These are phyloP conservation scores for Pectinophora gossypiella DNA, from an alignment of 1,140 invertebrate species.

Conservation along the genomic window DNA sequence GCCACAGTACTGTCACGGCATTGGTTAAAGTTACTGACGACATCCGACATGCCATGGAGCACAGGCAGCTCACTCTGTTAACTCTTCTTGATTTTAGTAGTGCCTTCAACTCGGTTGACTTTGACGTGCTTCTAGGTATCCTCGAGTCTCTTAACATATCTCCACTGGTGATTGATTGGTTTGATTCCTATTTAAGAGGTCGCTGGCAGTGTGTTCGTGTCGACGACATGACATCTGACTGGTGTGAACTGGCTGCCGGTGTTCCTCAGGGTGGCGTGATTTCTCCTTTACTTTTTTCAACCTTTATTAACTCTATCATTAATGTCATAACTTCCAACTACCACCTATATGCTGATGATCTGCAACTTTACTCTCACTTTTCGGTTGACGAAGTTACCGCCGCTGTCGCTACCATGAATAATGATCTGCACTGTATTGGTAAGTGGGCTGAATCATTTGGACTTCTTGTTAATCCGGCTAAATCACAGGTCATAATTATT, in stretches of 20 bases:
- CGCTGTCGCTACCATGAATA: neutral
- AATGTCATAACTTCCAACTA: slow-evolving; percentile 1
- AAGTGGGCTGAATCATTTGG: neutral
- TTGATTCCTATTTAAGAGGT: neutral
- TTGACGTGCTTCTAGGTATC: slow-evolving; percentile 2
- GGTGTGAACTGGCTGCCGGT: slow-evolving; percentile 8
- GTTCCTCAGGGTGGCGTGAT: slow-evolving; percentile 15
- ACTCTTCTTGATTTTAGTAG: slow-evolving; percentile 4
- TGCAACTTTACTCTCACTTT: slow-evolving; percentile 1
- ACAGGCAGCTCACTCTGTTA: neutral
- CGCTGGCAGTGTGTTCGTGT: neutral
- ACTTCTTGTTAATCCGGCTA: neutral
- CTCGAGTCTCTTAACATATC: neutral
- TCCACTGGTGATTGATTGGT: neutral
- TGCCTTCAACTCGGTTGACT: slow-evolving; percentile 6
- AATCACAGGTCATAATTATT: neutral
- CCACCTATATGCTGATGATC: slow-evolving; percentile 12
- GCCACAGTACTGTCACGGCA: neutral
- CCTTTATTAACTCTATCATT: slow-evolving; percentile 12
- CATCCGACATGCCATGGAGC: slow-evolving; percentile 5
- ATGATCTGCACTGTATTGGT: neutral
- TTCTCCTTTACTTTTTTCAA: slow-evolving; percentile 12
- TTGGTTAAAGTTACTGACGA: slow-evolving; percentile 2
- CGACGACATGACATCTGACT: neutral
- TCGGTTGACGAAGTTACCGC: neutral